These are phyloP conservation scores for Thymelicus acteon DNA, from an alignment of 2,888 invertebrate species.

Conservation along the genomic window DNA sequence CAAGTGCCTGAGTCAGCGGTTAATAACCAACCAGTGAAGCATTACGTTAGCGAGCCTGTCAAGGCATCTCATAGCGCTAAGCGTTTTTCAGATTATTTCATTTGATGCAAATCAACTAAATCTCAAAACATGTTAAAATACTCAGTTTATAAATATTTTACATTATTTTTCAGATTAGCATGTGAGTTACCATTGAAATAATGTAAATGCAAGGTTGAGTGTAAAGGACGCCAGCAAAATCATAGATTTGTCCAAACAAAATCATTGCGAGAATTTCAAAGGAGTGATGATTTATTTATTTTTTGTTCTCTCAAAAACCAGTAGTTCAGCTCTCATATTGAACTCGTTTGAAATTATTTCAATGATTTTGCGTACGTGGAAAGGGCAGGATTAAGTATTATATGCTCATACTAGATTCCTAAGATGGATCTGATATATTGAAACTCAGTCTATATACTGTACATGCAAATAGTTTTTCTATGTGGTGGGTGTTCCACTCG, in stretches of 20 bases:
- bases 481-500: slow-evolving; percentile 28
- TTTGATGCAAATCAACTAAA: neutral
- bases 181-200: slow-evolving; percentile 17
- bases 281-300: neutral
- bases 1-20: neutral
- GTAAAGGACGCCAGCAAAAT: neutral
- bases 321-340: neutral
- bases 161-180: neutral
- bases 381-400: slow-evolving; percentile 24
- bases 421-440: slow-evolving; percentile 30
- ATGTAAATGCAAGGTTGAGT: neutral
- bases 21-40: neutral
- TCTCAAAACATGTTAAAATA: neutral
- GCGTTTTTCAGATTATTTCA: neutral
- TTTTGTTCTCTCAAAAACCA: slow-evolving; percentile 21
- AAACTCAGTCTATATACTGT: slow-evolving; percentile 27
- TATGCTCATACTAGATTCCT: slow-evolving; percentile 25
- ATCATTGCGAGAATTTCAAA: slow-evolving; percentile 24
- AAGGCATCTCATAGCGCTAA: neutral
- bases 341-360: slow-evolving; percentile 23
- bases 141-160: neutral
- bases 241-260: slow-evolving; percentile 3
- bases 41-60: neutral
- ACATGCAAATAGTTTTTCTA: slow-evolving; percentile 38
- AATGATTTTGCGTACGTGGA: slow-evolving; percentile 7